These are phyloP conservation scores for Aspidiotus destructor DNA, from an alignment of 2,888 invertebrate species.

Conservation along the genomic window DNA sequence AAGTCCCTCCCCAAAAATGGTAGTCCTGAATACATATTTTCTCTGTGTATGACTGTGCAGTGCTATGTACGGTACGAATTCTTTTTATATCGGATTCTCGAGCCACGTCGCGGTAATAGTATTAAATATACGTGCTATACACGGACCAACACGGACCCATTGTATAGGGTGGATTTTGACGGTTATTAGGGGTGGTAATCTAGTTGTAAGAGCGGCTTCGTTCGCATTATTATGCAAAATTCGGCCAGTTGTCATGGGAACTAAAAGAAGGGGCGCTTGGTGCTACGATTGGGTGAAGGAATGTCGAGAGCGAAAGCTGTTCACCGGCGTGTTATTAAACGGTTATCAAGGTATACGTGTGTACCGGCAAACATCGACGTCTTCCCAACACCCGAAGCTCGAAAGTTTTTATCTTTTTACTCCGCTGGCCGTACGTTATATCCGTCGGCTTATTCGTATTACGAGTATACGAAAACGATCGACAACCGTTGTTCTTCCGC, in stretches of 20 bases:
- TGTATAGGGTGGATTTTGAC: conserved; percentile 19
- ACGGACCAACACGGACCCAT: neutral
- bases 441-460: too few species aligned
- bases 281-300: conserved; percentile 8
- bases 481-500: too few species aligned
- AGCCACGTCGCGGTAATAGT: neutral
- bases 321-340: conserved; percentile 1
- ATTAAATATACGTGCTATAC: neutral
- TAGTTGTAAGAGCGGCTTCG: conserved; percentile 10
- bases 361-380: too few species aligned
- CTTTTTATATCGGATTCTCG: conserved; percentile 5
- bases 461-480: too few species aligned
- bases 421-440: too few species aligned
- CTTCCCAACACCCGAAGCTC: too few species aligned
- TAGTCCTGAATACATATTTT: too few species aligned
- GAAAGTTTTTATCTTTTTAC: too few species aligned
- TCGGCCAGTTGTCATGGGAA: conserved; percentile 21
- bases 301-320: conserved; percentile 1
- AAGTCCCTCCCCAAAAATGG: too few species aligned
- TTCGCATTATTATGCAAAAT: conserved; percentile 25
- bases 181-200: conserved; percentile 23
- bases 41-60: too few species aligned
- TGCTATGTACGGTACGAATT: too few species aligned
- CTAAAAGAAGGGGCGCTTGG: neutral
- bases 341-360: neutral